These are phyloP conservation scores for Leptobrachium leishanense DNA, from an alignment of 2,113 vertebrate species.

Conservation along the genomic window DNA sequence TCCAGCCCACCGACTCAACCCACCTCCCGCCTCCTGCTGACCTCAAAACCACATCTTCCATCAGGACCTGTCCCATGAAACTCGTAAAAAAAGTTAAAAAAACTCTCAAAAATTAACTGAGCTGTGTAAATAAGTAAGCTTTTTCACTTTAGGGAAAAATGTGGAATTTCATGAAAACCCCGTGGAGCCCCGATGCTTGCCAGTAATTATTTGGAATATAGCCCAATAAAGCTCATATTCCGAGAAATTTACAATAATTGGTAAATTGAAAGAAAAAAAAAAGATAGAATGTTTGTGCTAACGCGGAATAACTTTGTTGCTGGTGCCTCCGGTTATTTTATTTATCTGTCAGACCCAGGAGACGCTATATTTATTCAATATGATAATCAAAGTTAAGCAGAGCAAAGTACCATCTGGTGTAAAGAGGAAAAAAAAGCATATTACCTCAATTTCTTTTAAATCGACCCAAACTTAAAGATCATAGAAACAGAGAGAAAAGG, in stretches of 20 bases:
- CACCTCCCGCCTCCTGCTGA: no score
- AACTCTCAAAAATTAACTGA: no score
- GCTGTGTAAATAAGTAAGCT: no score
- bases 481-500: neutral
- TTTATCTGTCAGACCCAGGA: constrained; percentile 16
- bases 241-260: neutral
- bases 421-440: neutral
- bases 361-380: constrained; percentile 35
- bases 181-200: no score
- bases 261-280: neutral
- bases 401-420: constrained; percentile 22
- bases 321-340: constrained; percentile 10
- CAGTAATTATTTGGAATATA: no score
- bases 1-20: no score
- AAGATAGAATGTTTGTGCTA: neutral
- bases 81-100: no score
- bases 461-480: constrained; percentile 4
- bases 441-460: constrained; percentile 32
- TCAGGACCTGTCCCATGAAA: no score
- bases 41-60: no score
- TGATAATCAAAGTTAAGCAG: constrained; percentile 9
- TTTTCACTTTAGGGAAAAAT: no score
- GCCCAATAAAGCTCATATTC: no score
- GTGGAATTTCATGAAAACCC: no score
- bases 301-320: constrained; percentile 5